These are phyloP conservation scores for Amphiduros pacificus DNA, from an alignment of 2,888 invertebrate species.

Conservation along the genomic window DNA sequence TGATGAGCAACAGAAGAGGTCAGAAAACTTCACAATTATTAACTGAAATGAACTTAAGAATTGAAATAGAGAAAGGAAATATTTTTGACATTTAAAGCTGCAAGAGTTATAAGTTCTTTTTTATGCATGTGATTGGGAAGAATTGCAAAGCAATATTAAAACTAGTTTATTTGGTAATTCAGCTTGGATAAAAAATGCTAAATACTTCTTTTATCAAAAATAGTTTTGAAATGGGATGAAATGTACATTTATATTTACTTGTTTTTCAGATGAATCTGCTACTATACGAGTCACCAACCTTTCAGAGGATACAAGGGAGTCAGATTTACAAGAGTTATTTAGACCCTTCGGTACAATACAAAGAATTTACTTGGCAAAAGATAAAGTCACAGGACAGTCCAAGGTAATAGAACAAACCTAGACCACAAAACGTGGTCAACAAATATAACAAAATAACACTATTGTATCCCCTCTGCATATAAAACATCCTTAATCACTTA, in stretches of 20 bases:
- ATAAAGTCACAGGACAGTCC: slow-evolving; percentile 66
- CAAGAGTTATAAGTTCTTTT: no score
- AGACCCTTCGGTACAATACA: slow-evolving; percentile 90
- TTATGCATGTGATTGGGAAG: no score
- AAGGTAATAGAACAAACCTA: slow-evolving; percentile 58
- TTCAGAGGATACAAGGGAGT: slow-evolving; percentile 89
- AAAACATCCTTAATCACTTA: not conserved
- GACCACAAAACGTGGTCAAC: no score
- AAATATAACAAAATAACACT: no score
- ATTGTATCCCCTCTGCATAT: not conserved
- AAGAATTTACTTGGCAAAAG: slow-evolving; percentile 94
- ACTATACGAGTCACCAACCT: slow-evolving; percentile 97
- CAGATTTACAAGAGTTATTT: slow-evolving; percentile 93
- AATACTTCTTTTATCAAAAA: not conserved
- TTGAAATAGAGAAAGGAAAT: no score
- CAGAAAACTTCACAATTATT: not conserved
- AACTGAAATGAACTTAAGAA: no score
- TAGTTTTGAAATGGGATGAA: not conserved
- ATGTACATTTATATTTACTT: no score
- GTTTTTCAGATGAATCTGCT: slow-evolving; percentile 62
- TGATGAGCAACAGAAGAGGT: slow-evolving; percentile 64
- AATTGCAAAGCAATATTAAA: no score
- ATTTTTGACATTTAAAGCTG: no score
- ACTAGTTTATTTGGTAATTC: no score
- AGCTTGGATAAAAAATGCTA: not conserved